Percentiles rank a stretch among this genome's conserved stretches.
phyloP scores from a whole-genome alignment of 2,113 vertebrate species.

The Macroglossus sobrinus region DNA sequence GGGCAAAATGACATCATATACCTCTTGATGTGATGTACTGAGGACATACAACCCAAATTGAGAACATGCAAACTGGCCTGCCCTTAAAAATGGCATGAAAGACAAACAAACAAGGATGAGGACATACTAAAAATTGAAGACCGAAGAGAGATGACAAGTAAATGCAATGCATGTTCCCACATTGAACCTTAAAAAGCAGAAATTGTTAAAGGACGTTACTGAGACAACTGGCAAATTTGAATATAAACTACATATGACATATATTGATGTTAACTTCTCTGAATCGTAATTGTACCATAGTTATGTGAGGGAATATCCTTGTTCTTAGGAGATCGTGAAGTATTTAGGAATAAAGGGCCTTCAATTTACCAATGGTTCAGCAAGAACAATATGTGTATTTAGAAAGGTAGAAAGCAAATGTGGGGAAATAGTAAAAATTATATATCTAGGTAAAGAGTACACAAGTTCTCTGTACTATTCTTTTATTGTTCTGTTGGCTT shows the following conservation, averaged over 20 bases:
- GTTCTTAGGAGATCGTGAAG: background rate
- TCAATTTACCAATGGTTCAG: background rate
- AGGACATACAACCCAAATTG: background rate
- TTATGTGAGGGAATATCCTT: background rate
- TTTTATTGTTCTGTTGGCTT: background rate
- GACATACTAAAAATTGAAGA: background rate
- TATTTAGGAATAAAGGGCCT: background rate
- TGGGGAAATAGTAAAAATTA: background rate
- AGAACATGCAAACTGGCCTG: background rate
- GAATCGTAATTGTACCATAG: background rate
- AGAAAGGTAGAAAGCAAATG: background rate
- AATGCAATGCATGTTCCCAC: background rate
- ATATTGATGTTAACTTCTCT: background rate
- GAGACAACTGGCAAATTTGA: background rate
- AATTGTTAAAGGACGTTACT: background rate
- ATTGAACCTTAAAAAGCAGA: background rate
- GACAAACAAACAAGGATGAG: background rate
- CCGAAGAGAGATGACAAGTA: background rate
- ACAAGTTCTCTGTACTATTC: background rate
- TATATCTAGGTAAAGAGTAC: background rate
- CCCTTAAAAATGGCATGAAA: conserved; percentile 29
- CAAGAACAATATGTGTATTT: background rate
- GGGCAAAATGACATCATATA: background rate
- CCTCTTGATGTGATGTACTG: background rate
- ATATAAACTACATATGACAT: background rate